Evolutionary conservation across 1,140 invertebrate species (phyloP), one percentile per base, ranked within the genome.

Genomic region (Cherax quadricarinatus): DNA sequence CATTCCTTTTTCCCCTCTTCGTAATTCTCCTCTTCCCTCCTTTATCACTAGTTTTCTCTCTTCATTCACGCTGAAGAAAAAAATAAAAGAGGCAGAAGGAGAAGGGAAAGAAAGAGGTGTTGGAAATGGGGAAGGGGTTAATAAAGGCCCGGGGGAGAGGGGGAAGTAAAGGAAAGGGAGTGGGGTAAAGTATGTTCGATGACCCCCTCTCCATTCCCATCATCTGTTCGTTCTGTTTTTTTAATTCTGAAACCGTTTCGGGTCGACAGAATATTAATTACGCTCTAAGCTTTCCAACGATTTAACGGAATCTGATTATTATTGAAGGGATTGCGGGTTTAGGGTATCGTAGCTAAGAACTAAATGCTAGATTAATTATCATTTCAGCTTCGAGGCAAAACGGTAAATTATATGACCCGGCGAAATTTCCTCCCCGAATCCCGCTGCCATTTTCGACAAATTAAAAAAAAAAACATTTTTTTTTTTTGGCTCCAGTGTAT

Each of bases 281-380:
- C 48, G 60, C 41, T 41, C 16, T 70, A 53, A 85, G 60, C 83
- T 85, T 21, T 16, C 30, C 30, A 85, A 70, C 83, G 83, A 70
- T 85, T 85, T 85, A 85, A 48, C 60, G 83, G 60, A 85, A 85
- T 85, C 83, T 70, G 83, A 85, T 85, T 85, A 85, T 85, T 70
- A 85, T 62, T 70, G 83, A 70, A 60, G 49, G 82, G 82, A 84
- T 84, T 84, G 24, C 60, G 24, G 66, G 83, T 70, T 85, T 85
- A 85, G 60, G 48, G 60, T 85, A 70, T 70, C 83, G 48, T 66
- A 48, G 53, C 83, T 70, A 66, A 85, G 66, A 85, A 53, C 60
- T 85, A 85, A 85, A 85, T 70, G 62, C 83, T 70, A 53, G 83
- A 85, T 62, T 85, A 62, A 85, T 85, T 85, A 85, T 85, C 24